These are phyloP conservation scores for Pogonognathellus flavescens DNA, from an alignment of 1,140 invertebrate species.

Conservation along the genomic window DNA sequence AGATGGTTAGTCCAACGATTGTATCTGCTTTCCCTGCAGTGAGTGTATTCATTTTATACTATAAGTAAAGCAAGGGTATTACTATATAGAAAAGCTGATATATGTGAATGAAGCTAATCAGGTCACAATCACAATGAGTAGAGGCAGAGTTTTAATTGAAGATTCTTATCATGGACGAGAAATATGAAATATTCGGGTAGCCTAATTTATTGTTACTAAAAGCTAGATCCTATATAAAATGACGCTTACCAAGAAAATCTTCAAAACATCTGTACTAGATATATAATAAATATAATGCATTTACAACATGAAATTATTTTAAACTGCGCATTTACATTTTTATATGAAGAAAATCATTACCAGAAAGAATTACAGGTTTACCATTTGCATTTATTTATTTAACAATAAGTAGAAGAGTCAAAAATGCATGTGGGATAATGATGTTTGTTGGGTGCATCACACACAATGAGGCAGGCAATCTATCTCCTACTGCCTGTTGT, in stretches of 20 bases:
- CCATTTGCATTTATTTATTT: too few species aligned
- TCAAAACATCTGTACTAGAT: too few species aligned
- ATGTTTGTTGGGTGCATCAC: too few species aligned
- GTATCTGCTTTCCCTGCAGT: not conserved
- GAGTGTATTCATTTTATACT: not conserved
- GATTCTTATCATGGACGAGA: conserved; percentile 53
- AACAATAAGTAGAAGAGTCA: too few species aligned
- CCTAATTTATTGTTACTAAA: not conserved
- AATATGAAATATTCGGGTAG: conserved; percentile 51
- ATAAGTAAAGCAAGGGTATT: not conserved
- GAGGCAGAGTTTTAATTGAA: conserved; percentile 58
- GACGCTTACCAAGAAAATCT: too few species aligned
- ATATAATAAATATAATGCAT: not conserved
- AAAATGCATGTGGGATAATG: too few species aligned
- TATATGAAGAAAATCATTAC: not conserved
- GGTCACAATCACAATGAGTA: conserved; percentile 57
- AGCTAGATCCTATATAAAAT: too few species aligned
- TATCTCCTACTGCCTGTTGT: too few species aligned
- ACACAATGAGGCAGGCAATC: too few species aligned
- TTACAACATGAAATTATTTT: not conserved
- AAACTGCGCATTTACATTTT: not conserved
- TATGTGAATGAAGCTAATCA: conserved; percentile 54
- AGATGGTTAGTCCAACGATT: conserved; percentile 1
- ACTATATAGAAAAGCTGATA: not conserved
- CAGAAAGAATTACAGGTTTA: not conserved